Base-by-base conservation (phyloP, 2,113 vertebrate species). In the Lonchura striata region DNA sequence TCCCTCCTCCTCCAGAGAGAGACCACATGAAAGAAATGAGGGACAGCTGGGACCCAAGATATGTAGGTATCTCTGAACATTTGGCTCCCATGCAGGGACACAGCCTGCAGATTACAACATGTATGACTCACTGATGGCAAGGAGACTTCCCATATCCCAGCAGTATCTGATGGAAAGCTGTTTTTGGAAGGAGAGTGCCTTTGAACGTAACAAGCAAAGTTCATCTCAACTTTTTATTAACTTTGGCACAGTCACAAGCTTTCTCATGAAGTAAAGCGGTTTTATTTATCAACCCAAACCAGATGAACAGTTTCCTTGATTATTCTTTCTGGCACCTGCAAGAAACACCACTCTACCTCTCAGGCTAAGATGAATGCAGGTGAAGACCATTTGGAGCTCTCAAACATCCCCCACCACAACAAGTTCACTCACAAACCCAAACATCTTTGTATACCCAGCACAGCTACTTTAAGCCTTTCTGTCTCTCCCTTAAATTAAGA, bases 211-310 rank as follows among this genome's bases (percentile, higher is more conserved):
- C 77, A 77, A 93, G 61, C 64, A 71, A 95, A 94, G 91, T 71
- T 96, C 89, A 97, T 86, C 91, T 88, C 57, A 44, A 59, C 39
- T 78, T 89, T 96, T 96, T 95, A 95, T 96, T 95, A 96, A 82
- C 57, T 84, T 47, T 95, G 96, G 95, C 95, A 87, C 53, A 57
- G 61, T 65, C 85, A 76, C 87, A 94, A 89, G 46, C 20, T 78
- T 91, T 88, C 80, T 91, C 82, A 64, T 28, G 3, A 88, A 94
- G 72, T 68, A 92, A 88, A 92, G 53, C 56, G 81, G 61, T 89
- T 92, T 92, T 92, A 91, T 89, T 92, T 94, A 94, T 93, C 72
- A 78, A 54, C 28, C 91, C 81, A 61, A 84, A 84, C 28, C 95
- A 94, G 78, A 95, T 85, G 90, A 96, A 80, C 1, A 65, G 23